phyloP scores from a whole-genome alignment of 2,888 invertebrate species.

The Drosophila paramelanica region DNA sequence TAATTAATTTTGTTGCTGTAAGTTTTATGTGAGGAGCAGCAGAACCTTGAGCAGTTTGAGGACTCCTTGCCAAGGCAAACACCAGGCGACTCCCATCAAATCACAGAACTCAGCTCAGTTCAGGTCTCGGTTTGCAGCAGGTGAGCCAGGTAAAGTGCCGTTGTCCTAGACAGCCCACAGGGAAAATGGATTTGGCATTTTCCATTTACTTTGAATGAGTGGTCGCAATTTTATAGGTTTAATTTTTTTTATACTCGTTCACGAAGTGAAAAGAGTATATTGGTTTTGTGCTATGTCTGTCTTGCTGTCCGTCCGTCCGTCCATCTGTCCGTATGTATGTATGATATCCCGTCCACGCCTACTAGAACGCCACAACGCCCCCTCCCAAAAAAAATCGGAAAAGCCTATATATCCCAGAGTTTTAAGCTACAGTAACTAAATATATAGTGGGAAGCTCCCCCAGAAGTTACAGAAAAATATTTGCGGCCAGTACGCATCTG shows the following conservation, averaged over 20 bases:
- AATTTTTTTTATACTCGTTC: constrained; percentile 4
- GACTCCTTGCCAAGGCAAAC: constrained; percentile 25
- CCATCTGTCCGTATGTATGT: no score
- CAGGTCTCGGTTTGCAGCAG: constrained; percentile 12
- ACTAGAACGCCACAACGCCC: no score
- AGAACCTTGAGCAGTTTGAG: constrained; percentile 1
- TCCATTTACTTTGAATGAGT: constrained; percentile 71
- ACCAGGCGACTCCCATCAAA: constrained; percentile 41
- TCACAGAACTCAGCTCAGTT: constrained; percentile 40
- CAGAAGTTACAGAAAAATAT: no score
- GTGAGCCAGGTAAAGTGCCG: constrained; percentile 41
- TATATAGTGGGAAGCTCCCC: no score
- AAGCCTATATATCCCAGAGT: no score
- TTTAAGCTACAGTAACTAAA: no score
- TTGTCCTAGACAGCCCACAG: constrained; percentile 61
- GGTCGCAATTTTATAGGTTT: constrained; percentile 51
- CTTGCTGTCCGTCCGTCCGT: no score
- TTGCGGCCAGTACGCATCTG: no score
- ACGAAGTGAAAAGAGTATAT: no score
- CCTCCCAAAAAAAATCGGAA: no score
- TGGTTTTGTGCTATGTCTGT: no score
- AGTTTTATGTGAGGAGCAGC: constrained; percentile 46
- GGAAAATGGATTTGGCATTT: constrained; percentile 74
- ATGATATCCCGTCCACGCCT: no score
- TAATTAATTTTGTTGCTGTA: constrained; percentile 82